Evolutionary conservation across 2,113 vertebrate species (phyloP), one percentile per base, ranked within the genome.

Genomic region (Kryptolebias marmoratus): DNA sequence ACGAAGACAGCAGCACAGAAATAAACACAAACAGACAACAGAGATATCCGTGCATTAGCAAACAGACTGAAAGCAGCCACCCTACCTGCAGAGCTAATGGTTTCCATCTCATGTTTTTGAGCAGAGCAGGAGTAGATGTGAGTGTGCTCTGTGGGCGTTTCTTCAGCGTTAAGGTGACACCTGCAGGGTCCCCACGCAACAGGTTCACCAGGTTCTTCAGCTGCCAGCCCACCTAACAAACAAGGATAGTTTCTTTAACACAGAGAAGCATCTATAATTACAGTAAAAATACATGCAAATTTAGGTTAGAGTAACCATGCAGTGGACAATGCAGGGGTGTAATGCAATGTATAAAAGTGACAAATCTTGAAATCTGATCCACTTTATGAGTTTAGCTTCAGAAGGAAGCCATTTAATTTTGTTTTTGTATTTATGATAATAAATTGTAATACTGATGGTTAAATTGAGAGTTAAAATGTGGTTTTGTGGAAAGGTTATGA

Each of bases 31-130:
- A 79, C 1, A 70, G 32, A 73, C 13, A 65, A 60, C 56, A 70
- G 28, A 57, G 68, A 73, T 22, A 71, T 36, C 36, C 36, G 64
- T 67, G 74, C 30, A 68, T 32, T 74, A 58, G 67, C 50, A 68
- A 27, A 48, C 30, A 22, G 6, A 16, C 4, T 13, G 30, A 81
- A 64, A 44, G 57, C 2, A 27, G 63, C 7, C 56, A 10, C 55
- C 79, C 12, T 89, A 94, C 94, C 79, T 94, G 94, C 87, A 94
- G 82, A 52, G 94, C 94, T 63, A 94, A 78, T 10, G 94, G 94
- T 79, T 94, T 94, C 94, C 94, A 94, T 71, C 94, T 89, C 94
- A 94, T 94, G 87, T 94, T 94, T 82, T 94, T 94, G 49, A 94
- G 92, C 76, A 94, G 87, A 70, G 94, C 94, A 2, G 94, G 94